Percentiles rank a stretch among this genome's conserved stretches.
Evolutionary conservation across 2,888 invertebrate species (phyloP).

Genomic region (Yponomeuta cagnagella): DNA sequence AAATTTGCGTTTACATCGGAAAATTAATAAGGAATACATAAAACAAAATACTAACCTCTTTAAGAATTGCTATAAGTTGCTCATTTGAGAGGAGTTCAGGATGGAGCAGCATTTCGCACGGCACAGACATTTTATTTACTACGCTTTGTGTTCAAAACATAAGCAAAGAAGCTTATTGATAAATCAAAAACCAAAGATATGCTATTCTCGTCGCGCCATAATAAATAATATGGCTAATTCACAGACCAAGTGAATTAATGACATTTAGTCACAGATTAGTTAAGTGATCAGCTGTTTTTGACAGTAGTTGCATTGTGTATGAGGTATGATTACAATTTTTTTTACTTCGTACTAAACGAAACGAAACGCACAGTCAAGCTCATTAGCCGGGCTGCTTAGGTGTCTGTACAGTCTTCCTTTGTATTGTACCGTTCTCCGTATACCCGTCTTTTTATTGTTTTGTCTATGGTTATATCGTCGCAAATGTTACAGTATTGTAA

Average conservation of each 20-base stretch:
- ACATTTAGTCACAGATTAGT: too few relatives aligned
- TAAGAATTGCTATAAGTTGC: slow-evolving; percentile 52
- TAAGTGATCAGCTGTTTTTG: not conserved
- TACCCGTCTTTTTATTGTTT: too few relatives aligned
- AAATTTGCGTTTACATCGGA: slow-evolving; percentile 14
- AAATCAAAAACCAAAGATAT: not conserved
- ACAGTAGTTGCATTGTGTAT: not conserved
- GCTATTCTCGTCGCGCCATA: not conserved
- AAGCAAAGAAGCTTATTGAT: not conserved
- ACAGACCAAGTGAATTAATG: not conserved
- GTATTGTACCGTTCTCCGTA: too few relatives aligned
- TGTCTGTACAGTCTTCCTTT: too few relatives aligned
- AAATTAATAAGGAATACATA: slow-evolving; percentile 16
- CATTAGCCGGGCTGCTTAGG: too few relatives aligned
- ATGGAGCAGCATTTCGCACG: slow-evolving; percentile 61
- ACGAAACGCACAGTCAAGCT: too few relatives aligned
- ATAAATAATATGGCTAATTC: not conserved
- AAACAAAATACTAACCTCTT: slow-evolving; percentile 41
- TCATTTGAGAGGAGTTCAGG: slow-evolving; percentile 63
- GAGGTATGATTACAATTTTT: not conserved
- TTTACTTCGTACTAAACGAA: too few relatives aligned
- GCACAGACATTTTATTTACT: slow-evolving; percentile 41
- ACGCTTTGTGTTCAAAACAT: not conserved
- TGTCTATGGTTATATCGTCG: too few relatives aligned
- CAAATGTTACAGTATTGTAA: too few relatives aligned